Conservation (phyloP, 2,888 invertebrate species). For the Aphodius granarius region DNA sequence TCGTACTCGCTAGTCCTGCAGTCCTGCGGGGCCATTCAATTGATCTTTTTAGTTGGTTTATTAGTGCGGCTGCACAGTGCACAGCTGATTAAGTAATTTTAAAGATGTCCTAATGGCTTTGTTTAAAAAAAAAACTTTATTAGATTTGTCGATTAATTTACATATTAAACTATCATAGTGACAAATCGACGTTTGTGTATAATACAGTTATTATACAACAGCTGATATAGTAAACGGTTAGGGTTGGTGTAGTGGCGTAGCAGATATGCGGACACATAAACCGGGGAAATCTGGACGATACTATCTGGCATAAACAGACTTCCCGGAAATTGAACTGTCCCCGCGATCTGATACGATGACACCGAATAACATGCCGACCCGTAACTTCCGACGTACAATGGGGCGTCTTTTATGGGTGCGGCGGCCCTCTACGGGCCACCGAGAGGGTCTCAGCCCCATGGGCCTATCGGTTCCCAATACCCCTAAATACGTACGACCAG, state of each 20-base stretch:
- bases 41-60: not conserved
- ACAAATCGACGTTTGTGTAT: not conserved
- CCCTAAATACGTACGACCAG: not conserved
- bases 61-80: too few relatives aligned
- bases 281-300: conserved; percentile 7
- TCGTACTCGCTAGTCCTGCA: not conserved
- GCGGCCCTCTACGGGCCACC: not conserved
- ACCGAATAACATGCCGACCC: not conserved
- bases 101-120: too few relatives aligned
- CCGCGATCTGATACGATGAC: conserved; percentile 10
- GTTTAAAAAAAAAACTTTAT: too few relatives aligned
- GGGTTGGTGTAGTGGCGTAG: not conserved
- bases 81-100: too few relatives aligned
- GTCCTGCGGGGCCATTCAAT: not conserved
- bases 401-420: conserved; percentile 8
- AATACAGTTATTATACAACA: not conserved
- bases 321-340: conserved; percentile 13
- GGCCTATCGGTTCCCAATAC: not conserved
- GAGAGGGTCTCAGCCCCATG: not conserved
- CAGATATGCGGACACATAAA: conserved; percentile 5
- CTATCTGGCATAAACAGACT: conserved; percentile 14
- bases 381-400: conserved; percentile 12
- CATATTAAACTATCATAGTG: too few relatives aligned
- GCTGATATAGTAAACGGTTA: not conserved
- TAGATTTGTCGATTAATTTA: not conserved